These are phyloP conservation scores for Drosophila cracens DNA, from an alignment of 2,888 invertebrate species.

Conservation along the genomic window DNA sequence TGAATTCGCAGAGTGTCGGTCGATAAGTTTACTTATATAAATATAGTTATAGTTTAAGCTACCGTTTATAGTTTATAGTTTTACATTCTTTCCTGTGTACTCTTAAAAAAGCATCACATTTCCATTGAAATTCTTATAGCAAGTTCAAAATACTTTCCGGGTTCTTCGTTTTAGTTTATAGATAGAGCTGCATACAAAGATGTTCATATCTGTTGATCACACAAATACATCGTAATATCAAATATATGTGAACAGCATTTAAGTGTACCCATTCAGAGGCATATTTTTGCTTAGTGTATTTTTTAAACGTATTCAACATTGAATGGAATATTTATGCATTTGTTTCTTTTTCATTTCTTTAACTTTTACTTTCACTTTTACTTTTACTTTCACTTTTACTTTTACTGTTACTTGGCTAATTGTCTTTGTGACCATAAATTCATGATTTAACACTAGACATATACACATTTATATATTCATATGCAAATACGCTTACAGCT, in stretches of 20 bases:
- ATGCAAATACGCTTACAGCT: constrained; percentile 39
- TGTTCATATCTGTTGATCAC: constrained; percentile 9
- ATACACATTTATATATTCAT: constrained; percentile 31
- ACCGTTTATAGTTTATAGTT: constrained; percentile 10
- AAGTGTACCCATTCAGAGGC: not conserved
- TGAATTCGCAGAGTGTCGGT: not conserved
- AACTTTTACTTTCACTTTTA: constrained; percentile 2
- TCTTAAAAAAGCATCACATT: constrained; percentile 73
- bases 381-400: constrained; percentile 11
- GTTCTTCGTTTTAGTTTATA: constrained; percentile 1
- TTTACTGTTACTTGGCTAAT: constrained; percentile 37
- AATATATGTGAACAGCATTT: not conserved
- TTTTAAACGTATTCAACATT: not conserved
- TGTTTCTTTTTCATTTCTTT: not conserved
- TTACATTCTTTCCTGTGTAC: constrained; percentile 18
- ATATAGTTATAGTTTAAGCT: constrained; percentile 25
- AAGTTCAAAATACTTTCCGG: constrained; percentile 34
- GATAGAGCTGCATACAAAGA: constrained; percentile 14
- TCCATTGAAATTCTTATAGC: constrained; percentile 29
- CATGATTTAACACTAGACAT: constrained; percentile 48
- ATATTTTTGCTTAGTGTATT: not conserved
- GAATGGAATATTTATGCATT: constrained; percentile 15
- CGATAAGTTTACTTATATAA: constrained; percentile 22
- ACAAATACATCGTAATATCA: not conserved
- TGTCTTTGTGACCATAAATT: constrained; percentile 51